Evolutionary conservation across 2,797 vertebrate species (phyloP), one percentile per base, ranked within the genome.

Genomic region (Onychomys arenicola): DNA sequence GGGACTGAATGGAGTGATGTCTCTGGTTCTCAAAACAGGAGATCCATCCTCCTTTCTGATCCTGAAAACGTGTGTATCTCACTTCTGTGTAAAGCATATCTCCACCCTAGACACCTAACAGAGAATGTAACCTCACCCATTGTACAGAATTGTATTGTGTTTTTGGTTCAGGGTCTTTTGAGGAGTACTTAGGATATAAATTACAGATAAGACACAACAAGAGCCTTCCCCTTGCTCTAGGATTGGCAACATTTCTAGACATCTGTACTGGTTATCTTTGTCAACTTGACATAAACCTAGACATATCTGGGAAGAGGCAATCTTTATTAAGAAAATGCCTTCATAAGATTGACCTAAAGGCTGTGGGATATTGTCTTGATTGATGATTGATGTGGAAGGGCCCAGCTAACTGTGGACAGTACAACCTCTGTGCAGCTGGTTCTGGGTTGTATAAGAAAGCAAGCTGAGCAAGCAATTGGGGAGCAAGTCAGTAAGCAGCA

Each of bases 91-190:
- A 93, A 96, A 95, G 65, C 57, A 9, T 63, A 93, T 82, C 40
- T 91, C 40, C 17, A 89, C 13, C 61, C 80, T 92, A 34, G 17
- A 88, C 21, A 94, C 61, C 59, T 84, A 32, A 63, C 77, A 93
- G 67, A 90, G 49, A 85, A 43, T 3, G 77, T 91, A 88, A 57
- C 40, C 52, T 57, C 13, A n/a, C 23, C 46, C 12, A 43, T 32
- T 91, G 25, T 78, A 32, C 65, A 10, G 61, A 81, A 87, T 95
- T 80, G 76, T 83, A 84, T 77, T 96, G 49, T 78, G 87, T 86
- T 92, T 95, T 34, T 88, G 88, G 32, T 46, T 95, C n/a, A 16
- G 93, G 37, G 69, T 96, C 61, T 96, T 87, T 91, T 63, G 43
- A 87, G 67, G 81, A 88, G 17, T 94, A 92, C 80, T 63, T 78